Percentiles rank a stretch among this genome's conserved stretches.
phyloP scores from a whole-genome alignment of 2,113 vertebrate species.

The Crotalus horridus region DNA sequence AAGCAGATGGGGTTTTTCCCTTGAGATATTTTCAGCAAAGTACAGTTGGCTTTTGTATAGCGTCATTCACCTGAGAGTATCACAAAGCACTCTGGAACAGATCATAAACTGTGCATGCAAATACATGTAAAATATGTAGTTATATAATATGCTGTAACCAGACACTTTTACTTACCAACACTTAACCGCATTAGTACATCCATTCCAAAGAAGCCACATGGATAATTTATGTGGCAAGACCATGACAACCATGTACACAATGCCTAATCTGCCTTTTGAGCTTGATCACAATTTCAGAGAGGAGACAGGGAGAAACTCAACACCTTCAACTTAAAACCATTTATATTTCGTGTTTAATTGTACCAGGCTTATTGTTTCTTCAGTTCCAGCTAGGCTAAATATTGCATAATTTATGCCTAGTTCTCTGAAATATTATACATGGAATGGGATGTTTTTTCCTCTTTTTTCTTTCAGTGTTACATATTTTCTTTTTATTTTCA shows the following conservation, averaged over 20 bases:
- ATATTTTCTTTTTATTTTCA: neutral
- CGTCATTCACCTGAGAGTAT: conserved; percentile 15
- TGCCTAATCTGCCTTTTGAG: conserved; percentile 4
- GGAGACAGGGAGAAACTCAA: neutral
- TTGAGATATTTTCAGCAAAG: conserved; percentile 36
- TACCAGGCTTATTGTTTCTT: neutral
- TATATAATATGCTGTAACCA: conserved; percentile 11
- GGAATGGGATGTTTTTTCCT: neutral
- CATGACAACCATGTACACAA: conserved; percentile 9
- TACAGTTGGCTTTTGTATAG: conserved; percentile 29
- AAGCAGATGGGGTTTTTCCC: conserved; percentile 54
- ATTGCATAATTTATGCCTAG: neutral
- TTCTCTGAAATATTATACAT: neutral
- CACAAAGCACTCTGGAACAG: conserved; percentile 25
- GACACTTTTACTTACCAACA: conserved; percentile 30
- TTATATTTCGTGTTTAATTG: conserved; percentile 22
- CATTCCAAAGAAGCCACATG: conserved; percentile 42
- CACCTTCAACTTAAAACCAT: conserved; percentile 8
- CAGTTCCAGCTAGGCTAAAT: neutral
- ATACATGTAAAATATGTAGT: conserved; percentile 24
- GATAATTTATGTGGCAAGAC: conserved; percentile 26
- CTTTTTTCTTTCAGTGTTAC: neutral
- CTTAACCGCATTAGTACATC: conserved; percentile 35
- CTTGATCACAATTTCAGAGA: conserved; percentile 18
- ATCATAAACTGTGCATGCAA: conserved; percentile 35